Base-by-base conservation (phyloP, 2,888 invertebrate species). In the Lomographa bimaculata region DNA sequence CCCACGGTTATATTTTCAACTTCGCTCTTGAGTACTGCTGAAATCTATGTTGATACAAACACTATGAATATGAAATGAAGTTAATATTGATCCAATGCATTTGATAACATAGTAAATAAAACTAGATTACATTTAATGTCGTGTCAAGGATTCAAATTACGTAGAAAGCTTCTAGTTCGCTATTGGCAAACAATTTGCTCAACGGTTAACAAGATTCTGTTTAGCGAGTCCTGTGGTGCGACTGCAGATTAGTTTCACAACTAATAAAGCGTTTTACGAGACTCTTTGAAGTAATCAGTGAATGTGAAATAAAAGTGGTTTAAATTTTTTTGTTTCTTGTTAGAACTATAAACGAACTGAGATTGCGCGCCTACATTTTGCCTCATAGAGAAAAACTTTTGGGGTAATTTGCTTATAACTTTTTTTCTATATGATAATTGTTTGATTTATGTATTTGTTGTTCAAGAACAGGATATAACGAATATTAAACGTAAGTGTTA, bases 111-210 rank as follows among this genome's bases (percentile, higher is more conserved):
- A 7, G 6, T n/a, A n/a, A n/a, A n/a, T n/a, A n/a, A n/a, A n/a
- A 19, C 20, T n/a, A 26, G 10, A 18, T 11, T 20, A 9, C 12
- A 20, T 28, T 24, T n/a, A 9, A 20, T 24, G 18, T n/a, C n/a
- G n/a, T 27, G 6, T 14, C 10, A 7, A 16, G 25, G 20, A 35
- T 41, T 35, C 29, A 16, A 17, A 25, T 25, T 29, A 10, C 29
- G 41, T 29, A 19, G 24, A 14, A 29, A 29, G 14, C 17, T 24
- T 5, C 28, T 27, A 21, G 38, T 38, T 35, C 19, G 23, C 29
- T 27, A 42, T 25, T 34, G 26, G 26, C 21, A 32, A 32, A 37
- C 33, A 27, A 39, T 32, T 34, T 16, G 19, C 21, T 25, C 7
- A 12, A 9, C 23, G 11, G 20, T 24, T 28, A 28, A 34, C 18